Evolutionary conservation across 2,113 vertebrate species (phyloP).

Genomic region (Antennarius striatus): DNA sequence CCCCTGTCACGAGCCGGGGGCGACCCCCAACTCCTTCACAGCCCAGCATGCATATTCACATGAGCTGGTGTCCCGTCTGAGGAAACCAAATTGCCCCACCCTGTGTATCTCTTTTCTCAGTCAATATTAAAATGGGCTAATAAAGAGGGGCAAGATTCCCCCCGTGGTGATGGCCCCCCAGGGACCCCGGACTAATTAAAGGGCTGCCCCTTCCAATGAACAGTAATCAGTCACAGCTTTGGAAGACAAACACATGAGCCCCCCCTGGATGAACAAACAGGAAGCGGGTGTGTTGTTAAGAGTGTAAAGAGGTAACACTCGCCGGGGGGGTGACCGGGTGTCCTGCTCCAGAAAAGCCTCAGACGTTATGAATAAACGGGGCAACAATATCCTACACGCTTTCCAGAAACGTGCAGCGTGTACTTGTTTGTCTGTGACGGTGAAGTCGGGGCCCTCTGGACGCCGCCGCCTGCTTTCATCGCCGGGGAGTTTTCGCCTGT

Average conservation of each 20-base stretch:
- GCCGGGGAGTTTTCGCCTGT: no score
- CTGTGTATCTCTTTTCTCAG: conserved; percentile 55
- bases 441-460: no score
- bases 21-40: conserved; percentile 46
- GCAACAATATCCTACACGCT: no score
- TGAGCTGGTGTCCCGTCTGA: conserved; percentile 69
- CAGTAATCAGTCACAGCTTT: conserved; percentile 71
- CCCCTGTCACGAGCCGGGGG: conserved; percentile 57
- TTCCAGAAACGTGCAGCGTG: no score
- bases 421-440: no score
- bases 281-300: conserved; percentile 13
- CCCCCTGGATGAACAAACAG: conserved; percentile 38
- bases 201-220: conserved; percentile 76
- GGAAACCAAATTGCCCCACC: conserved; percentile 61
- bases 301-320: conserved; percentile 7
- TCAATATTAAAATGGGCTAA: conserved; percentile 82
- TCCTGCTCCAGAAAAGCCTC: neutral
- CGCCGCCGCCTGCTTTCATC: no score
- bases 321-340: no score
- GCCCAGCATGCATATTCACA: conserved; percentile 78
- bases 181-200: conserved; percentile 77
- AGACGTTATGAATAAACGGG: no score
- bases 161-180: conserved; percentile 73
- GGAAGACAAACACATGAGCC: conserved; percentile 54
- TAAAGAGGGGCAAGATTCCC: conserved; percentile 81